Conservation (phyloP, 2,797 vertebrate species). For the Chaenodraco wilsoni region DNA sequence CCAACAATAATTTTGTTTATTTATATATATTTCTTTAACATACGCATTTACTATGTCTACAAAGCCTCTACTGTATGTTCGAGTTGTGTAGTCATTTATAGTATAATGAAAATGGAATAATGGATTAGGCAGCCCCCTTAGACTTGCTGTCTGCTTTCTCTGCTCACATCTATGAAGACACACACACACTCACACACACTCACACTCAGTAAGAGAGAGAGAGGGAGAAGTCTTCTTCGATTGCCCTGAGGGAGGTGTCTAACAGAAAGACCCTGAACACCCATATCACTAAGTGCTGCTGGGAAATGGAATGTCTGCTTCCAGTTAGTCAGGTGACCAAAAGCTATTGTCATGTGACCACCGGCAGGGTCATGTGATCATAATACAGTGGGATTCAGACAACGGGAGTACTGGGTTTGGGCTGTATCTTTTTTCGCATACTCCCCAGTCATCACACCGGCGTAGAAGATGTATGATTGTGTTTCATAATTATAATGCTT, state of each 20-base stretch:
- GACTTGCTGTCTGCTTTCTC: conserved; percentile 59
- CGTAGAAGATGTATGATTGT: too few species aligned
- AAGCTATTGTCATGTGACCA: conserved; percentile 61
- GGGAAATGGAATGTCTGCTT: conserved; percentile 66
- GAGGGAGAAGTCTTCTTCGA: conserved; percentile 36
- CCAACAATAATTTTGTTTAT: conserved; percentile 11
- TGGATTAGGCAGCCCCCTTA: conserved; percentile 51
- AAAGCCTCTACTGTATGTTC: conserved; percentile 2
- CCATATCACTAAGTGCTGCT: conserved; percentile 68
- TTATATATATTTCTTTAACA: background rate
- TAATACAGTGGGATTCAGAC: background rate
- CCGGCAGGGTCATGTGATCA: conserved; percentile 52
- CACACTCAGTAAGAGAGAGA: background rate
- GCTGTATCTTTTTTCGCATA: too few species aligned
- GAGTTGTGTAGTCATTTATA: conserved; percentile 24
- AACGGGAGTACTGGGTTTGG: background rate
- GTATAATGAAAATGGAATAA: conserved; percentile 57
- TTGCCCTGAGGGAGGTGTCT: conserved; percentile 55
- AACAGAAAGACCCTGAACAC: conserved; percentile 3
- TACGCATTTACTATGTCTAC: background rate
- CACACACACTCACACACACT: background rate
- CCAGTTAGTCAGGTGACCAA: conserved; percentile 72
- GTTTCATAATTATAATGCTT: too few species aligned
- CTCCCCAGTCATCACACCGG: too few species aligned
- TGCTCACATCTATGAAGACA: conserved; percentile 25